Percentiles rank a stretch among this genome's conserved stretches.
Evolutionary conservation across 2,797 vertebrate species (phyloP).

Genomic region (Gallinago stenura): DNA sequence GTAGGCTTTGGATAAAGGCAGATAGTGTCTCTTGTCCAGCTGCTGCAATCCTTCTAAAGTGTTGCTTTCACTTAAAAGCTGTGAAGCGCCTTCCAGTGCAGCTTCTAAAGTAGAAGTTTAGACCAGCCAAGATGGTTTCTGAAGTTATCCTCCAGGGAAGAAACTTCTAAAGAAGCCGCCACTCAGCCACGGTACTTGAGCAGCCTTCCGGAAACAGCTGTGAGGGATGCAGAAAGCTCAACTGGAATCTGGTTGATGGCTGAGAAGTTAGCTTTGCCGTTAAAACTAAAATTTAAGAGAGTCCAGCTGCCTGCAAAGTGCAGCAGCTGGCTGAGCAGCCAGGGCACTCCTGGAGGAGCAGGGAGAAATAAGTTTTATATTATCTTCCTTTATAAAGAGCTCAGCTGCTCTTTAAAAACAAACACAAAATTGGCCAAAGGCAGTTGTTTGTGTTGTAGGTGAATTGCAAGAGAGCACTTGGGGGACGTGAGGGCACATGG

Average conservation of each 20-base stretch:
- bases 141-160: background rate
- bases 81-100: background rate
- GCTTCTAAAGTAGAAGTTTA: constrained; percentile 23
- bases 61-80: constrained; percentile 23
- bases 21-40: background rate
- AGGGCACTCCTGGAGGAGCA: background rate
- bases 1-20: background rate
- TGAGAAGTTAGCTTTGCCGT: constrained; percentile 44
- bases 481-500: background rate
- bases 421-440: background rate
- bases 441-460: constrained; percentile 25
- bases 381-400: background rate
- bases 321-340: constrained; percentile 28
- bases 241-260: constrained; percentile 24
- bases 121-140: background rate
- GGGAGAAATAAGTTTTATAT: background rate
- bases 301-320: constrained; percentile 51
- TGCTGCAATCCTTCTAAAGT: constrained; percentile 9
- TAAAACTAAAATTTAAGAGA: constrained; percentile 57
- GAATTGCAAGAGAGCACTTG: background rate
- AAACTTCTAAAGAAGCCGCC: constrained; percentile 6
- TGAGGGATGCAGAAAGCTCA: background rate
- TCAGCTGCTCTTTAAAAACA: constrained; percentile 11
- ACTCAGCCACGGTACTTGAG: background rate
- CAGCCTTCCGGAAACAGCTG: constrained; percentile 57